Base-by-base conservation (phyloP, 2,888 invertebrate species). In the Pyrrhosoma nymphula region DNA sequence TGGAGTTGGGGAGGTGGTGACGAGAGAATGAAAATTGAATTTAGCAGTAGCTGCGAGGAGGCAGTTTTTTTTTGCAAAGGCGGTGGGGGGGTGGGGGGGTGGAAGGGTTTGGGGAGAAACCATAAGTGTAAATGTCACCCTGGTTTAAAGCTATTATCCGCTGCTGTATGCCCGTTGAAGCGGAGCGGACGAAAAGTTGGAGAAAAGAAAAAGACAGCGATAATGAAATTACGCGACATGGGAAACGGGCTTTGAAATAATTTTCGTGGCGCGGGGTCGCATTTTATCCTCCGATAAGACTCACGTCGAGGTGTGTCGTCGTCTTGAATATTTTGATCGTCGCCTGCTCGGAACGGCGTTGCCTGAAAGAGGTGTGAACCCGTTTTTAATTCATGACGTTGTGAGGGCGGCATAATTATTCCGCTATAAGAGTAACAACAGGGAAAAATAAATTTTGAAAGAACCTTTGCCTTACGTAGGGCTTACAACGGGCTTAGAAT, bases 41-140 rank as follows among this genome's bases (percentile, higher is more conserved):
- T 82, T 82, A 82, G 82, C 35, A 35, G 82, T 82, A 12, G 82
- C 82, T 60, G 35, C 82, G 30, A 35, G 82, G 35, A 82, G 18
- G 82, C 16, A 82, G 18, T 16, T 82, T 82, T 69, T 69, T 26
- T 69, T 60, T 69, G 69, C 60, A 26, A n/a, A 26, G 69, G 10
- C 12, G 69, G 69, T 2, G 69, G 69, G 23, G 23, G 69, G 69
- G 30, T 3, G 55, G 69, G 69, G 1, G 69, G 69, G 23, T 1
- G 69, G 69, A 10, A 16, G 55, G 39, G 89, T 20, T 16, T 14
- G 89, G 6, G 6, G 75, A n/a, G 82, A 82, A 82, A 82, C 82
- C 82, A 82, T 82, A 82, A 82, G 82, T 82, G 82, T 82, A 82
- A 82, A 82, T 82, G 82, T 82, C 82, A 82, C 82, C 82, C 82